Evolutionary conservation across 2,888 invertebrate species (phyloP), one percentile per base, ranked within the genome.

Genomic region (Thyatira batis): DNA sequence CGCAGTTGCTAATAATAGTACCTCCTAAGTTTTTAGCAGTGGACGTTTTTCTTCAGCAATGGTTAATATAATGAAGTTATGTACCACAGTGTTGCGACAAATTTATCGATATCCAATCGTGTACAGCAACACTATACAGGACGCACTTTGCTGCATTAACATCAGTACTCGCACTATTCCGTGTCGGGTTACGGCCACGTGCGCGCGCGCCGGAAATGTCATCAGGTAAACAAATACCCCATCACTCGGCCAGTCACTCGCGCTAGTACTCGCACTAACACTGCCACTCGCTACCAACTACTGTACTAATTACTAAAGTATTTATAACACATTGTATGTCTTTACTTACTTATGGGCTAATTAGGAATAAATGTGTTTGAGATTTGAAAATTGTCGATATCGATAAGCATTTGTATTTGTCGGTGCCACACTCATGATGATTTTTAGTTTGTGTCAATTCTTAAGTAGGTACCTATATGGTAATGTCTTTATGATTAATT

Each of bases 201-300:
- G 89, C 87, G 84, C 90, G 86, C 89, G 89, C 87, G 84, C 84
- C 89, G 91, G 91, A 91, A 87, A 85, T 85, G 89, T 90, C 89
- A 84, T 87, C 87, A 86, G 85, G 88, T 89, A 91, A 91, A 91
- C 89, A 91, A 88, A 88, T 80, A 85, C 82, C 71, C 69, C 67
- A 54, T 61, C 64, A 61, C 65, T 67, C 63, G 59, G 62, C n/a
- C 30, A 33, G 33, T 33, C 53, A 58, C 65, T 58, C 59, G 55
- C 60, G 65, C 68, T 63, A 69, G 72, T 72, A 30, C 30, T 30
- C 33, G 33, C 72, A 76, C 68, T 63, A 69, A 73, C 72, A 30
- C 30, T 30, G n/a, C n/a, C 72, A 76, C 73, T 76, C 68, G 58
- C 61, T 58, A 60, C 67, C 67, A 69, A 69, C 64, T 59, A 63